phyloP scores from a whole-genome alignment of 2,888 invertebrate genomes.

The Tinea pellionella region DNA sequence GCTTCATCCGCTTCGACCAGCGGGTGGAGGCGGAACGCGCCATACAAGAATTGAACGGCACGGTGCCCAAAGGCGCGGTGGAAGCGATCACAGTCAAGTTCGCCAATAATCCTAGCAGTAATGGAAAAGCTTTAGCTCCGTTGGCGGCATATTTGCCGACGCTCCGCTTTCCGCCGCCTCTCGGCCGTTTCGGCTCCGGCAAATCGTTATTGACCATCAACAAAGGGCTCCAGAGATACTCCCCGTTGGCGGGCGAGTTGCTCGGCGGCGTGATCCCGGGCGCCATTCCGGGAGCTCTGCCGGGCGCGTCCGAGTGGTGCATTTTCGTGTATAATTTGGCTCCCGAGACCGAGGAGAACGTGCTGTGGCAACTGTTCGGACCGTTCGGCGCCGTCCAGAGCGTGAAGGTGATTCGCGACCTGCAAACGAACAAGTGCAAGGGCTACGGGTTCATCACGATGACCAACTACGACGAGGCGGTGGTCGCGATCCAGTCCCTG shows the following conservation, averaged over 20 bases:
- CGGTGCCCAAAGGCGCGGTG: conserved; percentile 86
- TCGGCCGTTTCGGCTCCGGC: conserved; percentile 85
- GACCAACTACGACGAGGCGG: conserved; percentile 95
- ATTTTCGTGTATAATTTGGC: conserved; percentile 97
- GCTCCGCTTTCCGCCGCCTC: conserved; percentile 69
- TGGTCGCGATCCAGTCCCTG: conserved; percentile 90
- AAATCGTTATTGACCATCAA: conserved; percentile 92
- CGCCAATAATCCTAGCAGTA: conserved; percentile 92
- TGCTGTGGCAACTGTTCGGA: conserved; percentile 96
- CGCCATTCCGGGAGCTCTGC: conserved; percentile 41
- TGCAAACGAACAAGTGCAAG: conserved; percentile 93
- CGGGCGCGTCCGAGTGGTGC: conserved; percentile 80
- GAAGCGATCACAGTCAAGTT: conserved; percentile 96
- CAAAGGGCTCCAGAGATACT: conserved; percentile 80
- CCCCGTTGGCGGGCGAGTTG: conserved; percentile 87
- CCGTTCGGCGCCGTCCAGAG: conserved; percentile 94
- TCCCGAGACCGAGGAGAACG: conserved; percentile 95
- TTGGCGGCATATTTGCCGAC: conserved; percentile 88
- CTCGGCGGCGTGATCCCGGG: conserved; percentile 83
- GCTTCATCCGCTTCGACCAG: conserved; percentile 94
- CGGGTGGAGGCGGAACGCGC: conserved; percentile 94
- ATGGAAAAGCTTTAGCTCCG: conserved; percentile 83
- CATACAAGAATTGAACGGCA: conserved; percentile 90
- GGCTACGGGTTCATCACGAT: conserved; percentile 96
- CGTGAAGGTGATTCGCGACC: conserved; percentile 92